Base-by-base conservation (phyloP, 2,888 invertebrate species). In the Chaitophorus viminalis region DNA sequence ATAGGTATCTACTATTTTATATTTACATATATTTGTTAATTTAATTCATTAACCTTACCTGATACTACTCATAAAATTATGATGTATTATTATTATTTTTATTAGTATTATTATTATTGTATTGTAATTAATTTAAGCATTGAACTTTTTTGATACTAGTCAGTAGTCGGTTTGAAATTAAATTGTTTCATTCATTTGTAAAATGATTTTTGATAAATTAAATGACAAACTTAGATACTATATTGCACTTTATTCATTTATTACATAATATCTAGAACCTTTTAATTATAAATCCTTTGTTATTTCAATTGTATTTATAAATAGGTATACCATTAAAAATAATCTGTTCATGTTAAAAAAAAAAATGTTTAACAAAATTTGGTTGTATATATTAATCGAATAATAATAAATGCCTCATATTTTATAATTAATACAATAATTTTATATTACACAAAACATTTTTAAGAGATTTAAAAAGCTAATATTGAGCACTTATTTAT, bases 181-280 rank as follows among this genome's bases (percentile, higher is more conserved):
- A 82, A 4, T 75, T 75, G 33, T 54, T 33, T 18, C 29, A n/a
- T 36, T 72, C 17, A 54, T 77, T 77, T 31, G 3, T 72, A 25
- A 36, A 82, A 70, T 68, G 36, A 29, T 74, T 83, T 72, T 14
- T 82, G 54, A 75, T 83, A 18, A 83, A 83, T 75, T 75, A 83
- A 46, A 82, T 18, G 8, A 74, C 4, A 0, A 29, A 68, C 68
- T 68, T 68, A 68, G 21, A 25, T 74, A 11, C 21, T 36, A 74
- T 33, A 33, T 74, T 70, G 17, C 36, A 36, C 36, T 74, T 6
- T 25, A 1, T 29, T 68, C 29, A 25, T 74, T 74, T 36, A 74
- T 36, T 72, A n/a, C 14, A 29, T 8, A 14, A 31, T 29, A 14
- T 3, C 31, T 11, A 70, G 4, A 21, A 21, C 60, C 21, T 60